Base-by-base conservation (phyloP, 2,113 vertebrate genomes). In the Alethe diademata region DNA sequence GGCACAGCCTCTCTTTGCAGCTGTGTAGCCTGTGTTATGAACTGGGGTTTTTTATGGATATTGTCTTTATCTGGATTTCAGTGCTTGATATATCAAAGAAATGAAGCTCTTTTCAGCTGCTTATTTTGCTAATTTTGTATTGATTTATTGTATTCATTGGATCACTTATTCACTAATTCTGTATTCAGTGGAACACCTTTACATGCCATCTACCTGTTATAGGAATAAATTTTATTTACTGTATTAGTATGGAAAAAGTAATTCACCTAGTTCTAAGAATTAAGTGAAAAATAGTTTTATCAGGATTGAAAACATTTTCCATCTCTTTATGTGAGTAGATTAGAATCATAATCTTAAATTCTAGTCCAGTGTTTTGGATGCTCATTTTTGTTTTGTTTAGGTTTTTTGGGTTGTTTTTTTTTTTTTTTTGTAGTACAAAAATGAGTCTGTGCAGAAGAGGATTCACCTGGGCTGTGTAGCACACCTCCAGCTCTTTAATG, bases 341-440 rank as follows among this genome's bases (percentile, higher is more conserved):
- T 67, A 53, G 29, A 78, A 53, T 71, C 2, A 43, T 69, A 29
- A 23, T 35, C 31, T 61, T 48, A 43, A 64, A 43, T 90, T 47
- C 25, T 23, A 38, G 11, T 50, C 11, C 51, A 26, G 23, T 26
- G 10, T n/a, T 40, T 40, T 40, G 7, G 24, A 22, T 70, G 42
- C 22, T 84, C 0, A 0, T 1, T 72, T 53, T 53, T 45, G 4
- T 5, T 64, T 45, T 23, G 5, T 29, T 65, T 24, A 19, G 18
- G 18, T 24, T 51, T 51, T 51, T 51, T 25, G 7, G 17, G 16
- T 43, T 19, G 12, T 8, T 58, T 48, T 36, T 48, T 36, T 45
- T 35, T 35, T 35, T 35, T 35, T n/a, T n/a, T n/a, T 5, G 15
- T 19, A 16, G 22, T 23, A 48, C 5, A 73, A 28, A 71, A 83